Evolutionary conservation across 2,888 invertebrate genomes (phyloP).

Genomic region (Drosophila stalkeri): DNA sequence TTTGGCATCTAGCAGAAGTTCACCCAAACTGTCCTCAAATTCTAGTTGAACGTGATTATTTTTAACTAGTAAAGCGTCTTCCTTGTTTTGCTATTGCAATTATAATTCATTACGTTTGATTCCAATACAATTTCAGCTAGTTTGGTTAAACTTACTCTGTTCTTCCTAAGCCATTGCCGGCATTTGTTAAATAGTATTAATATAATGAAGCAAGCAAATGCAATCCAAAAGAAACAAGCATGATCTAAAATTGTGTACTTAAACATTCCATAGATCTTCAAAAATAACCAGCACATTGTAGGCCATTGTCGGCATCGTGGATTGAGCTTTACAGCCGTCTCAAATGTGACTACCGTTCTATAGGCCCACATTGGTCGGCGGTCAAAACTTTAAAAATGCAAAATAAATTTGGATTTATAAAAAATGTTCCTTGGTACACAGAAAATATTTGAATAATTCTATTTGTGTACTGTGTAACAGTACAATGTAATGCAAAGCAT

Average conservation of each 20-base stretch:
- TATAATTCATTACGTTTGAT: no score
- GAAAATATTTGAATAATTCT: neutral
- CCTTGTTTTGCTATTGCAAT: neutral
- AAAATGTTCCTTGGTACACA: neutral
- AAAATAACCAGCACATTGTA: constrained; percentile 5
- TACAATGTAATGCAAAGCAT: neutral
- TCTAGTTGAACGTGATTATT: neutral
- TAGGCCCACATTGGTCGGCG: neutral
- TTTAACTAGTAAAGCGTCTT: neutral
- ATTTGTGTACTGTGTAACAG: neutral
- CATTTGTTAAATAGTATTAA: neutral
- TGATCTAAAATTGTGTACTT: neutral
- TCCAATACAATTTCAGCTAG: no score
- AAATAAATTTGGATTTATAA: neutral
- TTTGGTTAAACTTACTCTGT: neutral
- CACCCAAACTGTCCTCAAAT: constrained; percentile 4
- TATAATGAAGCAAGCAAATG: neutral
- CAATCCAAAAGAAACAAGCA: neutral
- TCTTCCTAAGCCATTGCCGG: neutral
- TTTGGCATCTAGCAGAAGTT: neutral
- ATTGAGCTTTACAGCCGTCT: neutral
- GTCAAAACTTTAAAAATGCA: neutral
- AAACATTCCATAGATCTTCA: neutral
- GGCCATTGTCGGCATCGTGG: neutral
- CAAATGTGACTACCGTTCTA: neutral